These are phyloP conservation scores for Pseudococcus longispinus DNA, from an alignment of 2,888 invertebrate species.

Conservation along the genomic window DNA sequence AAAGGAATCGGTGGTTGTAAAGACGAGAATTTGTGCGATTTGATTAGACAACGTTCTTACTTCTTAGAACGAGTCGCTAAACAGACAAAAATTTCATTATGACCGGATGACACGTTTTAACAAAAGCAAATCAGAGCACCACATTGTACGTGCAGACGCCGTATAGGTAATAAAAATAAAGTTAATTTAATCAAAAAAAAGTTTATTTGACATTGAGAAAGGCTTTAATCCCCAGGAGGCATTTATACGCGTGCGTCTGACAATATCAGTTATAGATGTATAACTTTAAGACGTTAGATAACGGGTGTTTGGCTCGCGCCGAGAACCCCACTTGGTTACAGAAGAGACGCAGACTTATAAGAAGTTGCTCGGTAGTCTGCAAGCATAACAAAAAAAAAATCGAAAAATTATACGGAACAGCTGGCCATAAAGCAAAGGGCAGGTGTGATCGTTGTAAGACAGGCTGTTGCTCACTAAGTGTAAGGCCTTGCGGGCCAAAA, in stretches of 20 bases:
- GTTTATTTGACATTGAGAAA: slow-evolving; percentile 51
- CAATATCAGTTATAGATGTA: slow-evolving; percentile 52
- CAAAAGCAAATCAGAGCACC: slow-evolving; percentile 28
- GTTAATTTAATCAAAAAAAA: slow-evolving; percentile 44
- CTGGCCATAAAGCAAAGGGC: slow-evolving; percentile 48
- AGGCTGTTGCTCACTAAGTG: slow-evolving; percentile 47
- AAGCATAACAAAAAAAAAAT: slow-evolving; percentile 48
- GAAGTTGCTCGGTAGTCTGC: slow-evolving; percentile 42
- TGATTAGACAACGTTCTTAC: neutral
- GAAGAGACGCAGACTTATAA: slow-evolving; percentile 30
- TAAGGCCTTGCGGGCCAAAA: slow-evolving; percentile 50
- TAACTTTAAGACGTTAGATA: slow-evolving; percentile 48
- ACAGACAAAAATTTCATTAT: neutral
- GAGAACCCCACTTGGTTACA: slow-evolving; percentile 49
- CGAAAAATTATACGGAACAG: slow-evolving; percentile 50
- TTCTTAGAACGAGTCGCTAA: slow-evolving; percentile 4
- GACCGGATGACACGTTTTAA: neutral
- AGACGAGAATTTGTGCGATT: neutral
- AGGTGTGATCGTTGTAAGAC: slow-evolving; percentile 53
- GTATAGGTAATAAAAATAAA: slow-evolving; percentile 40
- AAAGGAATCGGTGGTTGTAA: neutral
- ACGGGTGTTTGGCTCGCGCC: slow-evolving; percentile 54
- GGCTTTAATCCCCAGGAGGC: slow-evolving; percentile 53
- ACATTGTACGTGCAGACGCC: neutral
- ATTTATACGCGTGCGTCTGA: slow-evolving; percentile 52